Base-by-base conservation (phyloP, 2,113 vertebrate species). In the Corydoras sp. region DNA sequence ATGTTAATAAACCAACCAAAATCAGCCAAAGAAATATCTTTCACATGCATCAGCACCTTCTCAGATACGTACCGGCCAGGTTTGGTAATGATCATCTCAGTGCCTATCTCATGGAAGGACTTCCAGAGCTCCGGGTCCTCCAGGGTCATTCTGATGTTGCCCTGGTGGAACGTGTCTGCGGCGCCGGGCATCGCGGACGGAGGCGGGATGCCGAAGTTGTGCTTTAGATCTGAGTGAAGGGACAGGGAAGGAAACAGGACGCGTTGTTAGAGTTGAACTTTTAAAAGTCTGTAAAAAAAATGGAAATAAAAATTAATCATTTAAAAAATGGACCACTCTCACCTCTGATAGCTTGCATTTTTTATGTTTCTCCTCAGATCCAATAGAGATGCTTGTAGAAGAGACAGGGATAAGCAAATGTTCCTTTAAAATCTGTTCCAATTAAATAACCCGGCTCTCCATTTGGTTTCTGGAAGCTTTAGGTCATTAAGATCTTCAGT, bases 51-150 rank as follows among this genome's bases (percentile, higher is more conserved):
- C 18, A 24, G 18, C 18, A 24, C 18, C 18, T 24, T 24, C 18
- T 24, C 18, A 24, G 18, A 24, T 24, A 43, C 7, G 86, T 80
- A 94, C 94, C 94, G 87, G 79, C 94, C 94, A 0, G 93, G 91
- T 62, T 95, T 96, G 49, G 93, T 96, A 86, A 96, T 96, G 79
- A 96, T 94, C 94, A 96, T 96, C 83, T 96, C 94, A 0, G 94
- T 96, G 59, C 93, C 94, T 7, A 91, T 90, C 77, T 89, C 89
- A 71, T 91, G 87, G 76, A 95, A 96, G 65, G 88, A 86, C 76
- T 86, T 92, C 94, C 94, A 96, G 54, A 96, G 92, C 9, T 87
- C 85, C 30, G 86, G 79, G 75, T 96, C 92, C 75, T 95, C 93
- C 2, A 96, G 86, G 15, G 88, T 88, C 83, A 90, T 75, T 62